These are phyloP conservation scores for Crossocerus cetratus DNA, from an alignment of 2,888 invertebrate species.

Conservation along the genomic window DNA sequence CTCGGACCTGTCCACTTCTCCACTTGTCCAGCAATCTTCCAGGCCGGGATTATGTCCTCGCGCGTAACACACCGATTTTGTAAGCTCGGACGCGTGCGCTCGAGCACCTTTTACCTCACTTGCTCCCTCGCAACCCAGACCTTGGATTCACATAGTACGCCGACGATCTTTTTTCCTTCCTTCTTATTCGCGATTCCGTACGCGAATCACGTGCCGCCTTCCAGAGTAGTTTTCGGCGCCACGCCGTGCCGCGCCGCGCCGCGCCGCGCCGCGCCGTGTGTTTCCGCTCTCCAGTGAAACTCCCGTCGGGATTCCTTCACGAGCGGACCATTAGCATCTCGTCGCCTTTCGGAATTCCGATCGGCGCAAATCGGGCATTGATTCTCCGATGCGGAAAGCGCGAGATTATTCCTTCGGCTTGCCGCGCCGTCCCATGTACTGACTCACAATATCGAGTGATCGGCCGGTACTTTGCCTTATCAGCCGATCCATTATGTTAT, in stretches of 20 bases:
- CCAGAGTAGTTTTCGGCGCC: neutral
- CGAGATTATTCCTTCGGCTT: constrained; percentile 17
- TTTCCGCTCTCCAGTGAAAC: neutral
- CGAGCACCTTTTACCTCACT: no score
- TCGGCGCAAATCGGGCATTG: neutral
- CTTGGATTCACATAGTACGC: no score
- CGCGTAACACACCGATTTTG: no score
- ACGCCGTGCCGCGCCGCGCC: no score
- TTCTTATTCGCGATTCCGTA: no score
- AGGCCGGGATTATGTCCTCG: no score
- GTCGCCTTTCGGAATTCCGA: neutral
- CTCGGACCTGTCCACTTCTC: no score
- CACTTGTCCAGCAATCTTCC: no score
- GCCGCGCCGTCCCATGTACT: neutral
- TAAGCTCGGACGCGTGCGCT: no score
- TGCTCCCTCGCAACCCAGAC: no score
- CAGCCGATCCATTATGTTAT: constrained; percentile 33
- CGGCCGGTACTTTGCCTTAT: constrained; percentile 32
- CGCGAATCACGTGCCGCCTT: neutral
- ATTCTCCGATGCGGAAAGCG: constrained; percentile 10
- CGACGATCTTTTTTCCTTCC: no score
- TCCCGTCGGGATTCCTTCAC: neutral
- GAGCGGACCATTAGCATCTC: neutral
- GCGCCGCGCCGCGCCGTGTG: no score
- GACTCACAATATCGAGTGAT: constrained; percentile 4